These are phyloP conservation scores for Electrophaes corylata DNA, from an alignment of 2,888 invertebrate genomes.

Conservation along the genomic window DNA sequence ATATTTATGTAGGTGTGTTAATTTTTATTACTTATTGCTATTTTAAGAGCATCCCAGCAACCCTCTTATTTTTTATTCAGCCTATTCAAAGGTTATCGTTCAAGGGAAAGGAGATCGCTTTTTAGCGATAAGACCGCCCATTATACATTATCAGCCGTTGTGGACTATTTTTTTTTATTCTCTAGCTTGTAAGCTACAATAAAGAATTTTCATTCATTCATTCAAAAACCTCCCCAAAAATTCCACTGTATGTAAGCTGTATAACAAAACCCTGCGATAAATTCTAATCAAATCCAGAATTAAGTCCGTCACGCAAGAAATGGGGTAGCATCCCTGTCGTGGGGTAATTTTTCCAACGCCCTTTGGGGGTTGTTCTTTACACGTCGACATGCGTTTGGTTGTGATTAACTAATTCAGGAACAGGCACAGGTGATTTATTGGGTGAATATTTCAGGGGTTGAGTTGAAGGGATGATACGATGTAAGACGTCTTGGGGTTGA, in stretches of 20 bases:
- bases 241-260: neutral
- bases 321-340: constrained; percentile 19
- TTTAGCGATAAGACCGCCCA: no score
- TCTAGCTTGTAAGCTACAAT: no score
- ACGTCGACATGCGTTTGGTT: constrained; percentile 32
- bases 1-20: no score
- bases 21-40: no score
- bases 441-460: constrained; percentile 13
- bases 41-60: no score
- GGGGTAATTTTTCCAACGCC: constrained; percentile 29
- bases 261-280: constrained; percentile 12
- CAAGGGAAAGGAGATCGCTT: no score
- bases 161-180: no score
- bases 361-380: constrained; percentile 36
- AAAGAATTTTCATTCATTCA: no score
- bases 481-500: constrained; percentile 3
- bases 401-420: constrained; percentile 39
- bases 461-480: neutral
- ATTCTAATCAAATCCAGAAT: constrained; percentile 30
- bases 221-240: neutral
- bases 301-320: constrained; percentile 30
- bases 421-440: constrained; percentile 26
- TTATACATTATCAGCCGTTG: no score
- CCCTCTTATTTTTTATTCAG: no score
- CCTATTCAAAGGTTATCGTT: no score